phyloP scores from a whole-genome alignment of 1,140 invertebrate genomes.

The Pogonomyrmex barbatus region DNA sequence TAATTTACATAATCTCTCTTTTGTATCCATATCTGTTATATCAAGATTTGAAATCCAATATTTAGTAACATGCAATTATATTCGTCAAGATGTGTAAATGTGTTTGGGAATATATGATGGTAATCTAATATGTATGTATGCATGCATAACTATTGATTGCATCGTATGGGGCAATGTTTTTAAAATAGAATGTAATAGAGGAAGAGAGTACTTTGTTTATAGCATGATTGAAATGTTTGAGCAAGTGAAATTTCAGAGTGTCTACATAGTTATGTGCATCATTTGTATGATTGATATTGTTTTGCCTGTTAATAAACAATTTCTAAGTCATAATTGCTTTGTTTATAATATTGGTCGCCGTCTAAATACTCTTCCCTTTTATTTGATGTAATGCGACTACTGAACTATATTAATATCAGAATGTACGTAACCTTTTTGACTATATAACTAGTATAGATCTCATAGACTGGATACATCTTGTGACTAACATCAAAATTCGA shows the following conservation, averaged over 20 bases:
- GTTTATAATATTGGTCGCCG: neutral
- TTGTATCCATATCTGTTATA: slow-evolving; percentile 11
- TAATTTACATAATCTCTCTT: slow-evolving; percentile 19
- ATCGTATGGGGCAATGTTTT: slow-evolving; percentile 50
- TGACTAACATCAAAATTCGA: too few relatives aligned
- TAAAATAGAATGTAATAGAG: slow-evolving; percentile 34
- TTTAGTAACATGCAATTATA: neutral
- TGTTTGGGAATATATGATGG: slow-evolving; percentile 45
- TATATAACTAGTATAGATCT: too few relatives aligned
- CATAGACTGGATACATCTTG: too few relatives aligned
- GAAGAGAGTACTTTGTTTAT: neutral
- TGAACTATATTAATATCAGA: too few relatives aligned
- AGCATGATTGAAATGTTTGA: slow-evolving; percentile 26
- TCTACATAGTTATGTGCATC: slow-evolving; percentile 68
- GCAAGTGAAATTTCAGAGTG: slow-evolving; percentile 36
- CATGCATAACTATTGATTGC: slow-evolving; percentile 16
- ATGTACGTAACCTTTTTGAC: too few relatives aligned
- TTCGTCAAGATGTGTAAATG: slow-evolving; percentile 26
- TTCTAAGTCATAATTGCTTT: slow-evolving; percentile 78
- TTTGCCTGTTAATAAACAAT: slow-evolving; percentile 80
- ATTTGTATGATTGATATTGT: slow-evolving; percentile 78
- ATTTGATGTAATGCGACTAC: too few relatives aligned
- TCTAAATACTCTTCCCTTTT: too few relatives aligned
- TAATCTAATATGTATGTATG: slow-evolving; percentile 39
- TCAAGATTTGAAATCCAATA: slow-evolving; percentile 9